Evolutionary conservation across 1,140 invertebrate genomes (phyloP).

Genomic region (Stenopsyche tienmushanensis): DNA sequence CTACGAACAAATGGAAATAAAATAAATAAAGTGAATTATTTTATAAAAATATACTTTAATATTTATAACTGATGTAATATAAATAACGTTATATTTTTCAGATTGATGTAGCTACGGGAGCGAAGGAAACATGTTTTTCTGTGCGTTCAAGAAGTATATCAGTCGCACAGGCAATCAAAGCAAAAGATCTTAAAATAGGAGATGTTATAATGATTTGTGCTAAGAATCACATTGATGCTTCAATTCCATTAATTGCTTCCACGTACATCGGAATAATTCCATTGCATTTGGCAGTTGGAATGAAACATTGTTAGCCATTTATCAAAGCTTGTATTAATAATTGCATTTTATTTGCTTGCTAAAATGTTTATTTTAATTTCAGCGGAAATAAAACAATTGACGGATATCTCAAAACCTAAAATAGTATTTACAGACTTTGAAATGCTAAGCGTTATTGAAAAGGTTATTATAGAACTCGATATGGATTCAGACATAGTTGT

Average conservation of each 20-base stretch:
- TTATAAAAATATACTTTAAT: too few relatives aligned
- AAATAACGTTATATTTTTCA: slow-evolving; percentile 9
- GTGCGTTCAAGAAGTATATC: slow-evolving; percentile 26
- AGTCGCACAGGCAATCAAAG: slow-evolving; percentile 22
- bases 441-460: not conserved
- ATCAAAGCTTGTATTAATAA: too few relatives aligned
- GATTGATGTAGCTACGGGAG: slow-evolving; percentile 6
- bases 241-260: slow-evolving; percentile 25
- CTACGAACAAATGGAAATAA: slow-evolving; percentile 4
- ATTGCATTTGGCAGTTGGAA: not conserved
- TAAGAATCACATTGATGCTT: slow-evolving; percentile 24
- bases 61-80: too few relatives aligned
- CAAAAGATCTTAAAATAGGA: slow-evolving; percentile 7
- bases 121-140: slow-evolving; percentile 26
- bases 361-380: slow-evolving; percentile 3
- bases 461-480: not conserved
- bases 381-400: slow-evolving; percentile 11
- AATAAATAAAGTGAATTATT: slow-evolving; percentile 13
- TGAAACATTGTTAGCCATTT: slow-evolving; percentile 2
- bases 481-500: slow-evolving; percentile 12
- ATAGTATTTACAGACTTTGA: slow-evolving; percentile 3
- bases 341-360: too few relatives aligned
- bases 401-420: not conserved
- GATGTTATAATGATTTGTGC: slow-evolving; percentile 30
- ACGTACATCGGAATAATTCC: slow-evolving; percentile 23